Conservation (phyloP, 2,113 vertebrate genomes). For the Ophthalmolycus amberensis region DNA sequence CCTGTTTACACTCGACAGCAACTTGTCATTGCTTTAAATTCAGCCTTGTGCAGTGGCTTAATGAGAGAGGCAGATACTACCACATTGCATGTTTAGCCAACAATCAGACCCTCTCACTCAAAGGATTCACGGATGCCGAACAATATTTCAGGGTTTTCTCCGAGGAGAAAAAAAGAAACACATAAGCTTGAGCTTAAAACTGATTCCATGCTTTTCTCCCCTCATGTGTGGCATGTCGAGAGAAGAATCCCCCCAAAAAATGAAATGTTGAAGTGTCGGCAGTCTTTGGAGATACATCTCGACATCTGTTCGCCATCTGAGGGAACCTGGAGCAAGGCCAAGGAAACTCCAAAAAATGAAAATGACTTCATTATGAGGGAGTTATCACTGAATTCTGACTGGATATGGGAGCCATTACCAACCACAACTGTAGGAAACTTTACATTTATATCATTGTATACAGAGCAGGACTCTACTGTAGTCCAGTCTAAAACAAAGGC, state of each 20-base stretch:
- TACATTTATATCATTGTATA: background rate
- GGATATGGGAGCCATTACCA: slow-evolving; percentile 27
- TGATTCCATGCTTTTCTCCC: slow-evolving; percentile 25
- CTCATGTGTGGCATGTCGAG: slow-evolving; percentile 47
- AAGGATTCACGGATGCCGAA: slow-evolving; percentile 60
- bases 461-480: background rate
- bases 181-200: slow-evolving; percentile 49
- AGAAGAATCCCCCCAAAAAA: slow-evolving; percentile 61
- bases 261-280: slow-evolving; percentile 60
- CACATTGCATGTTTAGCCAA: slow-evolving; percentile 70
- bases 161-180: slow-evolving; percentile 13
- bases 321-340: slow-evolving; percentile 79
- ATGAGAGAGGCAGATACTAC: slow-evolving; percentile 62
- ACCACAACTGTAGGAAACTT: slow-evolving; percentile 19
- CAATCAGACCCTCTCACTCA: slow-evolving; percentile 51
- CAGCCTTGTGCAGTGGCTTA: slow-evolving; percentile 59
- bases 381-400: slow-evolving; percentile 63
- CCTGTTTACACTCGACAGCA: slow-evolving; percentile 71
- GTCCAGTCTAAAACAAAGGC: slow-evolving; percentile 4
- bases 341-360: slow-evolving; percentile 70
- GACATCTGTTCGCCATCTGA: slow-evolving; percentile 85
- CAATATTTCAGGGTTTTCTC: slow-evolving; percentile 54
- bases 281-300: slow-evolving; percentile 75
- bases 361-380: slow-evolving; percentile 81
- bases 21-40: slow-evolving; percentile 67